Evolutionary conservation across 2,113 vertebrate species (phyloP).

Genomic region (Anoplopoma fimbria): DNA sequence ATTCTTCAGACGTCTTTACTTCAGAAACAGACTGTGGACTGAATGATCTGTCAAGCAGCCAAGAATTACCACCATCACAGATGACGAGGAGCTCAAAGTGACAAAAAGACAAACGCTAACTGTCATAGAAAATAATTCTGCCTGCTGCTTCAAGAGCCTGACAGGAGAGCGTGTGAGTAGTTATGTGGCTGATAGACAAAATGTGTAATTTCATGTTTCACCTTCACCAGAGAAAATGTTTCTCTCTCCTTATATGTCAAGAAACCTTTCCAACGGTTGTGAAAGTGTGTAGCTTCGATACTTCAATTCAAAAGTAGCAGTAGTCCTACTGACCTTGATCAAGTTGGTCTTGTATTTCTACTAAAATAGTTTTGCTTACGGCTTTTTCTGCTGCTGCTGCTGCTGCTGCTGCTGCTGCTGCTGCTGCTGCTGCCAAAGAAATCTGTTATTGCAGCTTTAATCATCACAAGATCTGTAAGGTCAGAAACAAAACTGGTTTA

Average conservation of each 20-base stretch:
- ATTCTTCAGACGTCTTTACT: not conserved
- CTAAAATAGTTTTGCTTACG: not conserved
- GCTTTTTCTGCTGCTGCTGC: not conserved
- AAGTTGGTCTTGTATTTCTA: not conserved
- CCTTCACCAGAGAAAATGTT: not conserved
- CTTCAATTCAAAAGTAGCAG: not conserved
- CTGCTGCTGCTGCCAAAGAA: no score
- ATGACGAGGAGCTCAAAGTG: slow-evolving; percentile 10
- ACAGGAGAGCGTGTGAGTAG: not conserved
- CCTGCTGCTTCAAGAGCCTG: not conserved
- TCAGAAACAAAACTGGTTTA: not conserved
- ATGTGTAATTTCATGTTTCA: not conserved
- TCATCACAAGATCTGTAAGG: not conserved
- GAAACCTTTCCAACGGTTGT: not conserved
- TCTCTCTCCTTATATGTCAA: not conserved
- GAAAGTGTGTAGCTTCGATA: not conserved
- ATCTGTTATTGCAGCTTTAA: not conserved
- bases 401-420: no score
- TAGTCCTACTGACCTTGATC: not conserved
- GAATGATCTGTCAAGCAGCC: not conserved
- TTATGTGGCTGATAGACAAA: slow-evolving; percentile 1
- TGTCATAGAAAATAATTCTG: not conserved
- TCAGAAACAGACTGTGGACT: not conserved
- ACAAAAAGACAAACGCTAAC: slow-evolving; percentile 12
- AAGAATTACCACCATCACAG: not conserved